These are phyloP conservation scores for Eupelmus urozonus DNA, from an alignment of 2,888 invertebrate species.

Conservation along the genomic window DNA sequence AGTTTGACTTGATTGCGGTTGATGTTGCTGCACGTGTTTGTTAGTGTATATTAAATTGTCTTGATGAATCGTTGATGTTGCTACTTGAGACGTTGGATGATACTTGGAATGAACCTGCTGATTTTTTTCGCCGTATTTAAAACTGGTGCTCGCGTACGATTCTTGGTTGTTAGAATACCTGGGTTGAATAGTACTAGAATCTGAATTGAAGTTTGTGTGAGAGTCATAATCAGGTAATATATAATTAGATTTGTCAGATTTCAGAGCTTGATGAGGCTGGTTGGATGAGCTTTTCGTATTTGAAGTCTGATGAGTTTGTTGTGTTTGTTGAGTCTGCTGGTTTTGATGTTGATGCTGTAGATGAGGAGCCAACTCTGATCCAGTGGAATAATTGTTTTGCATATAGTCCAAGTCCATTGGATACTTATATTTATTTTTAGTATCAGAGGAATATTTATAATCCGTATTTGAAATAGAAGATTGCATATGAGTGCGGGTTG, in stretches of 20 bases:
- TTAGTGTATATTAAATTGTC: conserved; percentile 65
- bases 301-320: conserved; percentile 64
- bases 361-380: conserved; percentile 61
- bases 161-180: conserved; percentile 70
- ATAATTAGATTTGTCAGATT: conserved; percentile 70
- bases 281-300: conserved; percentile 60
- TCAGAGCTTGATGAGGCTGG: conserved; percentile 35
- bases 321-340: conserved; percentile 62
- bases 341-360: conserved; percentile 66
- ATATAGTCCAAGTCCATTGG: conserved; percentile 71
- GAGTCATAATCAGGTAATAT: conserved; percentile 69
- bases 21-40: conserved; percentile 62
- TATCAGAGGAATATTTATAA: conserved; percentile 68
- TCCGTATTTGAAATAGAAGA: conserved; percentile 63
- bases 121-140: conserved; percentile 71
- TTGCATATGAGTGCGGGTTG: conserved; percentile 64
- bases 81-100: conserved; percentile 67
- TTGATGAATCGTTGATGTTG: conserved; percentile 68
- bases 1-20: conserved; percentile 64
- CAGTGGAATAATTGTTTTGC: conserved; percentile 68
- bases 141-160: conserved; percentile 69
- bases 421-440: conserved; percentile 72
- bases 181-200: conserved; percentile 63
- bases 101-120: conserved; percentile 70
- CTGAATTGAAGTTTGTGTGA: conserved; percentile 69